Evolutionary conservation across 30 jellyfish, hydroid and myxozoan genomes (phyloP), one percentile per base, ranked within the genome.

Genomic region (Aurelia aurita complex sp. Pacific): DNA sequence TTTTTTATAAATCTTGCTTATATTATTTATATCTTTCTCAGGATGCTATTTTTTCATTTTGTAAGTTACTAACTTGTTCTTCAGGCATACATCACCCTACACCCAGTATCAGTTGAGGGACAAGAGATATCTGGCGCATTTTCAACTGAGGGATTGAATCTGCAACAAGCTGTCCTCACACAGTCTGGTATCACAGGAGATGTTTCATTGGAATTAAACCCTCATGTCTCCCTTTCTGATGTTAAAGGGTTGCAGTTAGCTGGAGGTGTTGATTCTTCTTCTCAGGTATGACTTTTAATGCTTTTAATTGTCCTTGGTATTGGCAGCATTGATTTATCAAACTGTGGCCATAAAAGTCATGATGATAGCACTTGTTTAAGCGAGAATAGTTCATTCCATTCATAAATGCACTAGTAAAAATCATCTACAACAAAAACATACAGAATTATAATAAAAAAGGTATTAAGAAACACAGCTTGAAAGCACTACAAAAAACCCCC

Each of bases 101-200:
- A 92, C 42, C 98, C 98, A 5, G 98, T 92, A 10, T 72, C 92
- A 0, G 95, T 90, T 33, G 98, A 87, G 18, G 97, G 95, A n/a
- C 88, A 81, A 55, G 98, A 92, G 15, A 77, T 91, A 59, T 55
- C 89, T 4, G 90, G 90, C 19, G 85, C 97, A 13, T 82, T 92
- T 64, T 88, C 89, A 5, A 76, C 95, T 52, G 98, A 92, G 19
- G 98, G 98, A 0, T 70, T 92, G 68, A 87, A 67, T 69, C 76
- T 92, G 60, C 98, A 87, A 70, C 97, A 92, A 53, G 97, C 96
- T 13, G 97, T 92, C 36, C 73, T 88, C 16, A 65, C 91, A 14
- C 96, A 86, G 32, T 18, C 85, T 46, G 96, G 90, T 0, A 60
- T 86, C 14, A 61, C 96, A 14, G 90, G 90, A n/a, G 94, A 85